These are phyloP conservation scores for Pristionchus fissidentatus DNA, from an alignment of 2,888 invertebrate species.

Conservation along the genomic window DNA sequence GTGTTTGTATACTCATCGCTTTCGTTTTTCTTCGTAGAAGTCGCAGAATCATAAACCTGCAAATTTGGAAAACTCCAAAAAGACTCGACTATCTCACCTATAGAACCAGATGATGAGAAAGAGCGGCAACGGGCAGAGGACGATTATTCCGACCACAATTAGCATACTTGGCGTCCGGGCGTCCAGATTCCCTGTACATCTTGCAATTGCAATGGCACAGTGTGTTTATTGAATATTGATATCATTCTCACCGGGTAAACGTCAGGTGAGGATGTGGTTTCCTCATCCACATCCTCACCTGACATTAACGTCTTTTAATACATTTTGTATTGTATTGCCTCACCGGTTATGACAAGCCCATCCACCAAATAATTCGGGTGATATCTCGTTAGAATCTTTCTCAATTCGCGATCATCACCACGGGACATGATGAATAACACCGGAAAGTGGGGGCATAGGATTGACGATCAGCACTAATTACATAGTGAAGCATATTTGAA, in stretches of 20 bases:
- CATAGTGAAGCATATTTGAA: background rate
- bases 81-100: background rate
- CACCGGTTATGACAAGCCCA: background rate
- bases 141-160: background rate
- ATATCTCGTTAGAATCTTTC: background rate
- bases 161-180: background rate
- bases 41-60: background rate
- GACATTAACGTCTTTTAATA: background rate
- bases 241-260: too few relatives aligned
- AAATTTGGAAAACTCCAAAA: background rate
- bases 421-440: background rate
- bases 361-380: background rate
- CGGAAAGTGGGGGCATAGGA: too few relatives aligned
- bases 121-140: background rate
- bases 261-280: too few relatives aligned
- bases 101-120: conserved; percentile 12
- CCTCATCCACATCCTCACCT: too few relatives aligned
- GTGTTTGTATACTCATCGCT: background rate
- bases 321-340: background rate
- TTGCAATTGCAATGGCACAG: too few relatives aligned
- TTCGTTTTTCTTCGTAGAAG: background rate
- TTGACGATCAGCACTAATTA: too few relatives aligned
- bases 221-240: too few relatives aligned
- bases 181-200: background rate
- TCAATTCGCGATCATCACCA: background rate